Conservation (phyloP, 2,888 invertebrate genomes). For the Torymus aiolomorphi region DNA sequence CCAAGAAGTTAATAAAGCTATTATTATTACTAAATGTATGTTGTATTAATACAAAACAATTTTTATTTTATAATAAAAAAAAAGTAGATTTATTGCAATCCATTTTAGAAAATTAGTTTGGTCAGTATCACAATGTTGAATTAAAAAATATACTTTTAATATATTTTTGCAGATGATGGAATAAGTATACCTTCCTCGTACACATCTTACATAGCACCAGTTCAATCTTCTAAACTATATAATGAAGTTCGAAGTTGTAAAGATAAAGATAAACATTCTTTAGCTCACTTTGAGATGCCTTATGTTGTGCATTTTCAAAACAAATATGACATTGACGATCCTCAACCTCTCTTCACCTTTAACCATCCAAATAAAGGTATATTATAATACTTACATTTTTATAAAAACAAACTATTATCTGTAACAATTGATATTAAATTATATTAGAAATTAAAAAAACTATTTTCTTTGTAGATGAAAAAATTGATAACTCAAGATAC, state of each 20-base stretch:
- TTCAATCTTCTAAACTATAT: constrained; percentile 93
- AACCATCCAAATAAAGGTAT: constrained; percentile 89
- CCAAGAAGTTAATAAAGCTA: no score
- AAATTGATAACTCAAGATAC: constrained; percentile 85
- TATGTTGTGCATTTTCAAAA: constrained; percentile 96
- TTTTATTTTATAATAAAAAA: no score
- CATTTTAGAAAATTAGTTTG: no score
- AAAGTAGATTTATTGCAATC: no score
- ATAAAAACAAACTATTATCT: neutral
- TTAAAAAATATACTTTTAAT: no score
- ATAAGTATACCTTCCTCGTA: constrained; percentile 94
- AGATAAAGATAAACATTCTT: constrained; percentile 77
- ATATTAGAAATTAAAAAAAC: no score
- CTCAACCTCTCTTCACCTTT: constrained; percentile 90
- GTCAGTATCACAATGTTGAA: no score
- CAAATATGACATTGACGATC: constrained; percentile 85
- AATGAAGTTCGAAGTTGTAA: constrained; percentile 82
- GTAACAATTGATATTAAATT: no score
- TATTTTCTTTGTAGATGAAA: constrained; percentile 69
- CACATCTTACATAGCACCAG: constrained; percentile 92
- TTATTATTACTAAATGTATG: no score
- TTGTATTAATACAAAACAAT: no score
- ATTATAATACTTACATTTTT: constrained; percentile 6
- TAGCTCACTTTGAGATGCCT: constrained; percentile 85
- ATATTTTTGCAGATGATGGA: constrained; percentile 81